These are phyloP conservation scores for Poecilus cupreus DNA, from an alignment of 2,888 invertebrate species.

Conservation along the genomic window DNA sequence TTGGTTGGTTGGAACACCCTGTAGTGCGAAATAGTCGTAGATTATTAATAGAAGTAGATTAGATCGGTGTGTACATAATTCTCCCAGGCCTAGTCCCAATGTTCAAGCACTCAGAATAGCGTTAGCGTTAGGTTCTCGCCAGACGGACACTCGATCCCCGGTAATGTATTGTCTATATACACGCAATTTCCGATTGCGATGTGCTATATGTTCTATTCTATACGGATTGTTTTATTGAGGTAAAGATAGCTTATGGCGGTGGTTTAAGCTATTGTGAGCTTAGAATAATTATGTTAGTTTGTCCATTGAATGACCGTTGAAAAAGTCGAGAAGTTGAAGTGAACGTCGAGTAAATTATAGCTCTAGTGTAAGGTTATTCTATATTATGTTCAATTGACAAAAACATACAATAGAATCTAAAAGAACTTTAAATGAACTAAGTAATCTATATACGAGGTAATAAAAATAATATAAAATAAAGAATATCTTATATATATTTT, in stretches of 20 bases:
- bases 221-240: background rate
- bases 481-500: too few relatives aligned
- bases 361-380: background rate
- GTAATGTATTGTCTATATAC: slow-evolving; percentile 55
- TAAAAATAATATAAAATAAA: too few relatives aligned
- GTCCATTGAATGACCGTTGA: background rate
- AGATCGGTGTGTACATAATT: slow-evolving; percentile 58
- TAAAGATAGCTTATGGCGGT: background rate
- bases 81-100: slow-evolving; percentile 23
- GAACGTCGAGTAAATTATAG: background rate
- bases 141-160: slow-evolving; percentile 27
- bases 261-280: background rate
- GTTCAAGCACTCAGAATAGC: slow-evolving; percentile 14
- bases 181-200: slow-evolving; percentile 53
- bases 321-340: background rate
- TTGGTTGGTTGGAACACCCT: background rate
- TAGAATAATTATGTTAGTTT: too few relatives aligned
- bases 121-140: background rate
- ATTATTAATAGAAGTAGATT: slow-evolving; percentile 56
- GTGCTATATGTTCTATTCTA: background rate
- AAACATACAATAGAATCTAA: too few relatives aligned
- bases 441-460: too few relatives aligned
- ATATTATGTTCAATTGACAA: too few relatives aligned
- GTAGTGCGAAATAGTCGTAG: background rate
- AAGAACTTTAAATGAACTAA: too few relatives aligned